Conservation (phyloP, 1,140 invertebrate genomes). For the Aphelinus certus region DNA sequence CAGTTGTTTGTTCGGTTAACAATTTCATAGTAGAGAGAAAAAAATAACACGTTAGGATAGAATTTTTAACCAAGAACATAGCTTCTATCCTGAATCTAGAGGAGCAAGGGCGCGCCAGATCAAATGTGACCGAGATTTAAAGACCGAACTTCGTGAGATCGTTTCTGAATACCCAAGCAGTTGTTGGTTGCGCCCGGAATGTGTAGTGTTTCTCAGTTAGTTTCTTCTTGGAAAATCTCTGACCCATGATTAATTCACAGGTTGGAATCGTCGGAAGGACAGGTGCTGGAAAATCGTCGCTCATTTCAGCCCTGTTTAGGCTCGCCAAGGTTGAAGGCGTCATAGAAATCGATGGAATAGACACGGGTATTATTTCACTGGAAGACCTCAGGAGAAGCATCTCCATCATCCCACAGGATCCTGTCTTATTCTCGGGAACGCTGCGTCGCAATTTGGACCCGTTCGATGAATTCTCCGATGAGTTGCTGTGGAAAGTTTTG, state of each 20-base stretch:
- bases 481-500: conserved; percentile 74
- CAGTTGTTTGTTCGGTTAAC: no score
- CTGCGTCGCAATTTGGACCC: conserved; percentile 72
- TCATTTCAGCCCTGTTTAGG: conserved; percentile 84
- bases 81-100: no score
- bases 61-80: no score
- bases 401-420: conserved; percentile 79
- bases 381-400: conserved; percentile 66
- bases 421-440: conserved; percentile 73
- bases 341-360: conserved; percentile 73
- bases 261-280: conserved; percentile 87
- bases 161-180: no score
- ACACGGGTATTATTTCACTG: conserved; percentile 70
- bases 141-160: no score
- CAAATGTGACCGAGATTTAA: no score
- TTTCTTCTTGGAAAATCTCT: background rate
- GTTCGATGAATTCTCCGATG: conserved; percentile 69
- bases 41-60: no score
- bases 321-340: conserved; percentile 69
- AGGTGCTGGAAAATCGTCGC: conserved; percentile 91
- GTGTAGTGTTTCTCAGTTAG: background rate
- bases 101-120: no score
- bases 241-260: conserved; percentile 51
- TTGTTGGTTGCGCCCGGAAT: background rate
- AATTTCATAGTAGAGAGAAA: no score